Evolutionary conservation across 1,140 invertebrate genomes (phyloP), one percentile per base, ranked within the genome.

Genomic region (Goniozus legneri): DNA sequence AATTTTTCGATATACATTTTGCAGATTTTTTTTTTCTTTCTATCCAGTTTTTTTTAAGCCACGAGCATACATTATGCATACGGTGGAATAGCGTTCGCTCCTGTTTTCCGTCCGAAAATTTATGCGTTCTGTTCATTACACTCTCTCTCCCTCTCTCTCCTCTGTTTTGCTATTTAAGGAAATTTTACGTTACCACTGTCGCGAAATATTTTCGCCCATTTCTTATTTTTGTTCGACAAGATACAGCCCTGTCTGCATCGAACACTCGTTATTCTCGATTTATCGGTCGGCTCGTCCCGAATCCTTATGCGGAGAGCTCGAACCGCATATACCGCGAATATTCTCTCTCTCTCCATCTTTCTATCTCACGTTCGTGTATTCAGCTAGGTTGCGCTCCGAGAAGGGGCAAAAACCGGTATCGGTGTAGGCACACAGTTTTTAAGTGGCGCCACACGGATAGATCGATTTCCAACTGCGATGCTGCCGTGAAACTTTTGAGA

Each of bases 191-290:
- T n/a, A n/a, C n/a, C n/a, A n/a, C n/a, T n/a, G n/a, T n/a, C n/a
- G n/a, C n/a, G n/a, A n/a, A n/a, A n/a, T n/a, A n/a, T n/a, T n/a
- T n/a, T n/a, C n/a, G n/a, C n/a, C n/a, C n/a, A n/a, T n/a, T n/a
- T n/a, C n/a, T n/a, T n/a, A n/a, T n/a, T n/a, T 51, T 52, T 50
- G 46, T 60, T 59, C 58, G 57, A 39, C 50, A 50, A 53, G 50
- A 60, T 60, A 60, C 54, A 52, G 50, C 43, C 33, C 49, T 56
- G 53, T 52, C 53, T 62, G 59, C 56, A 47, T 45, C 40, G 53
- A 47, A 41, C 47, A 57, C 50, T 67, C 61, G 64, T 67, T 67
- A 67, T 65, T 53, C 52, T 62, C 63, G 61, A 67, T 67, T 67
- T 67, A 67, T 65, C 54, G 48, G 34, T 32, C 38, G 39, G 44